These are phyloP conservation scores for Protomyctophum bolini DNA, from an alignment of 2,113 vertebrate species.

Conservation along the genomic window DNA sequence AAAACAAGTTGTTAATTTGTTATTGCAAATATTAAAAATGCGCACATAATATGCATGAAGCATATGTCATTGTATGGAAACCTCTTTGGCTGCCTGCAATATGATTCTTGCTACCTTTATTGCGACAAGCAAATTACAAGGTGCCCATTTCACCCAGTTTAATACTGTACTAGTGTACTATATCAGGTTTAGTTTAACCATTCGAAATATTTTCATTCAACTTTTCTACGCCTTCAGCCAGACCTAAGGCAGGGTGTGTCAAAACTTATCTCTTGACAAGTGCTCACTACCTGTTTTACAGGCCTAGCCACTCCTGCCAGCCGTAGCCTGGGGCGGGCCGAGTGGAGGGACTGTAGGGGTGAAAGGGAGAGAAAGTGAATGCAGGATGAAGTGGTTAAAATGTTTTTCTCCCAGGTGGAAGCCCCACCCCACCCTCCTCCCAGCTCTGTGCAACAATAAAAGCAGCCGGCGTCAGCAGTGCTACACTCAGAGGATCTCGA, in stretches of 20 bases:
- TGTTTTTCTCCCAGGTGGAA: slow-evolving; percentile 13
- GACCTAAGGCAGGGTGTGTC: slow-evolving; percentile 67
- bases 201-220: slow-evolving; percentile 1
- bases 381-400: slow-evolving; percentile 39
- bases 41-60: no score
- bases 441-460: slow-evolving; percentile 58
- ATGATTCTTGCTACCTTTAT: no score
- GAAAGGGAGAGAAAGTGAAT: slow-evolving; percentile 56
- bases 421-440: slow-evolving; percentile 59
- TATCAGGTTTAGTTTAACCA: background rate
- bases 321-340: slow-evolving; percentile 37
- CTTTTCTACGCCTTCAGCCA: slow-evolving; percentile 46
- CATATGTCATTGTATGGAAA: no score
- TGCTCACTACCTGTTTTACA: slow-evolving; percentile 76
- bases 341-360: slow-evolving; percentile 14
- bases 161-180: background rate
- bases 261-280: slow-evolving; percentile 66
- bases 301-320: slow-evolving; percentile 65
- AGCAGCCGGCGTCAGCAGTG: slow-evolving; percentile 34
- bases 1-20: no score
- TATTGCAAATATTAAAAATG: no score
- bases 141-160: background rate
- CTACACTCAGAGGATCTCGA: slow-evolving; percentile 77
- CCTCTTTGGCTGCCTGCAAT: no score
- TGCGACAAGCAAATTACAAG: background rate